Base-by-base conservation (phyloP, 2,888 invertebrate genomes). In the Drosophila prolongata region DNA sequence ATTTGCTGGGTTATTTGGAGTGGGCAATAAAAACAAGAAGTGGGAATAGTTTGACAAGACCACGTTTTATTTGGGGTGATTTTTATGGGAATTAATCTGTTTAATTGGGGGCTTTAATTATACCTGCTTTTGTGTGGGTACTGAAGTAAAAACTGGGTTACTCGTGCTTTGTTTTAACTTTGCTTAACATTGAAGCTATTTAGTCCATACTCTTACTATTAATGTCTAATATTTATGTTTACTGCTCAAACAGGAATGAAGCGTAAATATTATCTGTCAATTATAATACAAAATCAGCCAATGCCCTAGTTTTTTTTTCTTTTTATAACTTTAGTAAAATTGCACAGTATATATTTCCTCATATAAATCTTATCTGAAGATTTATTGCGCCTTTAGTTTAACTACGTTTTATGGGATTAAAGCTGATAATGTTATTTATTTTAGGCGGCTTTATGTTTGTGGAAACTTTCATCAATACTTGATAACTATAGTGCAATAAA, bases 1-100 rank as follows among this genome's bases (percentile, higher is more conserved):
- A 72, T 50, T 60, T 71, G 56, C 27, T 86, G 57, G 70, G n/a
- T 16, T 67, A 56, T 57, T 56, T 70, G 46, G n/a, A 35, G 56
- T 46, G 40, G 57, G 57, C 16, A 9, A 64, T 64, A 66, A 64
- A 59, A 44, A 27, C 57, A 30, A 55, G 57, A 56, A 44, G 44
- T 70, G 70, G 65, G 43, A 70, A 70, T 56, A 34, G 10, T 69
- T 68, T 37, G 69, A 46, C 38, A 44, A 65, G 44, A 19, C 46
- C 47, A 42, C 52, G 47, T 54, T 43, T 67, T 44, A 54, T 55
- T 71, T 50, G 16, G 38, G 55, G 44, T 34, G 53, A 49, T 49
- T 55, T 76, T 64, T 44, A 57, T 67, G 46, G 71, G 37, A 34
- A 24, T 54, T 57, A 50, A 66, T 60, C 67, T 10, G 19, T 38